Conservation (phyloP, 53 echinoderm and acorn worm species). For the Stichopus horrens region DNA sequence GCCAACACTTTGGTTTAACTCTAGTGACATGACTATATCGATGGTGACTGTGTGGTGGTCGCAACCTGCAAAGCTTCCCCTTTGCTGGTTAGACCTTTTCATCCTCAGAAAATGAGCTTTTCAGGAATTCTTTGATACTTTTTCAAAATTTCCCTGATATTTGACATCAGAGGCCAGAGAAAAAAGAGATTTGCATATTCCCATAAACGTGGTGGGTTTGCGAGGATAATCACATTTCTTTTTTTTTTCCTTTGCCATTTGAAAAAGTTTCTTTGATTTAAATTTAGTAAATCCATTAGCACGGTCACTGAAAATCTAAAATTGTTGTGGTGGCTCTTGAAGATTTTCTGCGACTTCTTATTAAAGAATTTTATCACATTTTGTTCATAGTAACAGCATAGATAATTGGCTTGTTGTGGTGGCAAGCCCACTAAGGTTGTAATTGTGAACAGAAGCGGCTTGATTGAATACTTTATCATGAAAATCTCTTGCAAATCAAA, state of each 20-base stretch:
- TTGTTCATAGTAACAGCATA: background rate
- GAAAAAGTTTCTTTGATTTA: background rate
- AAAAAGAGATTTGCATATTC: background rate
- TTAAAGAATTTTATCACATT: background rate
- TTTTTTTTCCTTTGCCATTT: background rate
- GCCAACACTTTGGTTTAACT: background rate
- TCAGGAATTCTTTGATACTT: background rate
- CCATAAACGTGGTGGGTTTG: background rate
- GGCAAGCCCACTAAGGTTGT: background rate
- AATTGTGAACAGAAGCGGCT: background rate
- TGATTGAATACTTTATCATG: background rate
- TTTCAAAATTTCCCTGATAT: background rate
- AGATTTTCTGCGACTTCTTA: background rate
- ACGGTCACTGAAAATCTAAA: constrained; percentile 3
- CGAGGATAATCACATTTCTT: background rate
- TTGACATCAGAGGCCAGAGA: background rate
- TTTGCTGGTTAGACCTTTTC: background rate
- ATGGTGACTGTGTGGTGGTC: background rate
- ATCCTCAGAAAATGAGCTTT: background rate
- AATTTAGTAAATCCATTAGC: background rate
- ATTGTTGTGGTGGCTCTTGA: constrained; percentile 41
- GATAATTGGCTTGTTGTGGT: constrained; percentile 27
- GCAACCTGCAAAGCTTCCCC: background rate
- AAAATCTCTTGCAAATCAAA: background rate
- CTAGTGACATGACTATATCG: constrained; percentile 34